These are phyloP conservation scores for Scrobipalpa atriplicella DNA, from an alignment of 2,888 invertebrate genomes.

Conservation along the genomic window DNA sequence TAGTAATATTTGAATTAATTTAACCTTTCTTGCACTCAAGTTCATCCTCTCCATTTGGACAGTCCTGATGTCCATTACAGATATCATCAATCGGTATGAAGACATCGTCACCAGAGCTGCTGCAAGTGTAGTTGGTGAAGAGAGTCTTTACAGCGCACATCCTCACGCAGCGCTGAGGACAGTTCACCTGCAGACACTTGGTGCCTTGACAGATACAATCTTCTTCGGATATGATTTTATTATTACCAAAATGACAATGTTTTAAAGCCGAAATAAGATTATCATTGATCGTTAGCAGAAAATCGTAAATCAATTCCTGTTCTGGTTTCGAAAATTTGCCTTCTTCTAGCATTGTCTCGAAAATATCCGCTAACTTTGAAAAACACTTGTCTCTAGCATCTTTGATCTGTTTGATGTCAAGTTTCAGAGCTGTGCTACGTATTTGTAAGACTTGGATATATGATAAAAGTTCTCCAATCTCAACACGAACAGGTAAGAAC, in stretches of 20 bases:
- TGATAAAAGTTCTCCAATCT: slow-evolving; percentile 44
- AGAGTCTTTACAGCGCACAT: slow-evolving; percentile 55
- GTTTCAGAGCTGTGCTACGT: slow-evolving; percentile 38
- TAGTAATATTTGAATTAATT: slow-evolving; percentile 22
- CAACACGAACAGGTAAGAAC: slow-evolving; percentile 40
- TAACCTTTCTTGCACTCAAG: slow-evolving; percentile 56
- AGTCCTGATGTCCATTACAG: slow-evolving; percentile 60
- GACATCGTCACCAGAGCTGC: slow-evolving; percentile 35
- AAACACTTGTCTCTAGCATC: slow-evolving; percentile 52
- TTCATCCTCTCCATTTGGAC: slow-evolving; percentile 64
- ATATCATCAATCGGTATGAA: slow-evolving; percentile 51
- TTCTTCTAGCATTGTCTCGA: slow-evolving; percentile 45
- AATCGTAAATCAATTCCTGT: slow-evolving; percentile 39
- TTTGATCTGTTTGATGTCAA: slow-evolving; percentile 44
- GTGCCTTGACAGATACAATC: slow-evolving; percentile 57
- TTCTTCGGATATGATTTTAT: slow-evolving; percentile 42
- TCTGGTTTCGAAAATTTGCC: slow-evolving; percentile 35
- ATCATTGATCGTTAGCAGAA: slow-evolving; percentile 51
- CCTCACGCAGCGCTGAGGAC: slow-evolving; percentile 53
- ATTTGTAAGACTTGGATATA: slow-evolving; percentile 49
- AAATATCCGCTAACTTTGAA: slow-evolving; percentile 48
- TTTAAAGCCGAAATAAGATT: slow-evolving; percentile 61
- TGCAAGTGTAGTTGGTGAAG: slow-evolving; percentile 57
- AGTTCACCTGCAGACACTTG: slow-evolving; percentile 52
- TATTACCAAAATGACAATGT: slow-evolving; percentile 60